A percentile compares a stretch with the other conserved stretches of the same genome.
Evolutionary conservation across 1,140 invertebrate species (phyloP).

Genomic region (Littorina saxatilis): DNA sequence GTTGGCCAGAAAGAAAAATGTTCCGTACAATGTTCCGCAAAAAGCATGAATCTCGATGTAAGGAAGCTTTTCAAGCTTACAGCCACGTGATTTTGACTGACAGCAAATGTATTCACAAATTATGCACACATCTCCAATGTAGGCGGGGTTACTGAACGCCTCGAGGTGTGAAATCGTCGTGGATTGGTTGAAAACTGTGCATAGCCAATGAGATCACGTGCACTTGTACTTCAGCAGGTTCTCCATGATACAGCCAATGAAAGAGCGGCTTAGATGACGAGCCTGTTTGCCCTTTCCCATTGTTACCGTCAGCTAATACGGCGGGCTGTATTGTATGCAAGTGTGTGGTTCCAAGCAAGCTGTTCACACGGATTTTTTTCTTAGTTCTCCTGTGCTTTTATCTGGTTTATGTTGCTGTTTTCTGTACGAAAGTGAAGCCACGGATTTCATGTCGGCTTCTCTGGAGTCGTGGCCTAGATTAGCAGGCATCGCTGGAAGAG

Average conservation of each 20-base stretch:
- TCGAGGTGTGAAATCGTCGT: neutral
- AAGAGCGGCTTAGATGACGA: slow-evolving; percentile 41
- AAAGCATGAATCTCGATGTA: too few relatives aligned
- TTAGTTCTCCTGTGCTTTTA: slow-evolving; percentile 19
- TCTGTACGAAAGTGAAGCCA: slow-evolving; percentile 20
- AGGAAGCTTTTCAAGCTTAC: neutral
- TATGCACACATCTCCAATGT: slow-evolving; percentile 36
- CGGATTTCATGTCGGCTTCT: slow-evolving; percentile 5
- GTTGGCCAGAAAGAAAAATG: too few relatives aligned
- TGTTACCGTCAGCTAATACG: slow-evolving; percentile 38
- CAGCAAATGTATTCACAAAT: slow-evolving; percentile 50
- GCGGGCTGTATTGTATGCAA: slow-evolving; percentile 36
- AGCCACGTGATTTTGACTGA: slow-evolving; percentile 59
- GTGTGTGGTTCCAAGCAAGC: slow-evolving; percentile 40
- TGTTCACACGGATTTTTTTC: slow-evolving; percentile 34
- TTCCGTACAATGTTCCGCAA: too few relatives aligned
- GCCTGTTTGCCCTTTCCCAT: slow-evolving; percentile 41
- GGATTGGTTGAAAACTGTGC: slow-evolving; percentile 47
- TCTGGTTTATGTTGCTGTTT: slow-evolving; percentile 28
- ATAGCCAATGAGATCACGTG: slow-evolving; percentile 67
- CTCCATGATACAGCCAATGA: slow-evolving; percentile 72
- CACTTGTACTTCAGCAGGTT: slow-evolving; percentile 58
- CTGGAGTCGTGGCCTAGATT: slow-evolving; percentile 30
- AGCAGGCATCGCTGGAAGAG: slow-evolving; percentile 28
- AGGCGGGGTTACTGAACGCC: slow-evolving; percentile 20